Evolutionary conservation across 2,888 invertebrate genomes (phyloP), one percentile per base, ranked within the genome.

Genomic region (Synanthedon tipuliformis): DNA sequence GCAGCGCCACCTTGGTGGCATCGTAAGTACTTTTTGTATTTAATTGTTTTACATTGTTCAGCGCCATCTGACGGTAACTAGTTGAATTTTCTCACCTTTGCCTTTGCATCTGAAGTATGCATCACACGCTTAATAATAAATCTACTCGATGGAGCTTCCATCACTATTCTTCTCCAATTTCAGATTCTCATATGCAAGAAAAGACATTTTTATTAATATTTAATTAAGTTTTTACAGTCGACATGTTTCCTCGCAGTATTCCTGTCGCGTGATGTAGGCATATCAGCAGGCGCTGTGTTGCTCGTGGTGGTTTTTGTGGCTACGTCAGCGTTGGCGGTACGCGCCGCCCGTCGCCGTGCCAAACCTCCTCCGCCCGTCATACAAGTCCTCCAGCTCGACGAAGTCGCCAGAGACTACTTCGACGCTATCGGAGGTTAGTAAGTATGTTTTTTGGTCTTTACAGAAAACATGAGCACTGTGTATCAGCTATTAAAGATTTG

Each of bases 1-100:
- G 82, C 81, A 1, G 66, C 73, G 2, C 76, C 78, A 1, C 83
- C 85, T 0, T 86, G 86, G 86, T 87, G 81, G 78, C 66, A 80
- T 62, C 72, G 87, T 87, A 57, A 75, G 82, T 74, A 55, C 48
- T 7, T 40, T 53, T 34, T 34, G 34, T 7, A 34, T 10, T 34
- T 10, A 2, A 10, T 34, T 34, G 23, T 10, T 50, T 1, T 48
- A 13, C 45, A 49, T 41, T 23, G 16, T 8, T 15, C 48, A 34
- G n/a, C 49, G 15, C 49, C 34, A 34, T 34, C 34, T 34, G 10
- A 34, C 10, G 10, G 2, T 34, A 2, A 34, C 34, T 34, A 8
- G 10, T 34, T 34, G 34, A 34, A 10, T 34, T 34, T 34, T 34
- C 34, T 34, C 34, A 0, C 10, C 34, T 34, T 34, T 34, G 34